Conservation (phyloP, 30 jellyfish, hydroid and myxozoan genomes). For the Cassiopea xamachana region DNA sequence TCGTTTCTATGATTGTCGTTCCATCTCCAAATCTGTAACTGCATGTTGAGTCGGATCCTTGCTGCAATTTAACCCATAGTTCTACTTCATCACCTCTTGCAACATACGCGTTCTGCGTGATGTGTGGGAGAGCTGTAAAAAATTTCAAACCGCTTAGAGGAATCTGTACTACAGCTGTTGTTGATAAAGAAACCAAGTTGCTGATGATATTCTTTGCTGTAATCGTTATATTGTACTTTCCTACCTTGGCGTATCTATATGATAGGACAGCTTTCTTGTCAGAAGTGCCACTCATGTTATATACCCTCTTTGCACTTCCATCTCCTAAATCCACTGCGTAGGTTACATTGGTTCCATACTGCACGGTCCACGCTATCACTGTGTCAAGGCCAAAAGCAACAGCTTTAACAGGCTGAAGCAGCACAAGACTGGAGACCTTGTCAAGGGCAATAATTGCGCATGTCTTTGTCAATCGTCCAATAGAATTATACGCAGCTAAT, state of each 20-base stretch:
- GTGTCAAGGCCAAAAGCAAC: slow-evolving; percentile 70
- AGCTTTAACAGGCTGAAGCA: slow-evolving; percentile 59
- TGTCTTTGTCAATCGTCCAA: slow-evolving; percentile 46
- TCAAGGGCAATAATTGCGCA: slow-evolving; percentile 65
- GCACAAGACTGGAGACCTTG: slow-evolving; percentile 57
- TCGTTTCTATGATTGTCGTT: not conserved
- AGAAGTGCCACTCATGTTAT: slow-evolving; percentile 8
- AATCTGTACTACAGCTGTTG: slow-evolving; percentile 70
- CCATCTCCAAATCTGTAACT: slow-evolving; percentile 65
- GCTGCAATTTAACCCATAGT: slow-evolving; percentile 21
- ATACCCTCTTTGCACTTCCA: slow-evolving; percentile 38
- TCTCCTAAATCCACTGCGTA: slow-evolving; percentile 84
- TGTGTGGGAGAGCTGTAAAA: slow-evolving; percentile 44
- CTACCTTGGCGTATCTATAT: slow-evolving; percentile 50
- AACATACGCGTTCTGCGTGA: slow-evolving; percentile 57
- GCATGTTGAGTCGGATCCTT: slow-evolving; percentile 82
- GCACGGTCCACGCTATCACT: slow-evolving; percentile 70
- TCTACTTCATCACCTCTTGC: slow-evolving; percentile 63
- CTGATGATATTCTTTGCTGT: slow-evolving; percentile 72
- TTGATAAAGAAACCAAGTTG: slow-evolving; percentile 31
- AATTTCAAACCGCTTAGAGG: slow-evolving; percentile 61
- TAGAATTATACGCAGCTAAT: slow-evolving; percentile 72
- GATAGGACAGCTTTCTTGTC: slow-evolving; percentile 19
- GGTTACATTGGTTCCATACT: slow-evolving; percentile 86
- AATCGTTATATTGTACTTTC: slow-evolving; percentile 57